phyloP scores from a whole-genome alignment of 2,888 invertebrate species.

The Morpho helenor region DNA sequence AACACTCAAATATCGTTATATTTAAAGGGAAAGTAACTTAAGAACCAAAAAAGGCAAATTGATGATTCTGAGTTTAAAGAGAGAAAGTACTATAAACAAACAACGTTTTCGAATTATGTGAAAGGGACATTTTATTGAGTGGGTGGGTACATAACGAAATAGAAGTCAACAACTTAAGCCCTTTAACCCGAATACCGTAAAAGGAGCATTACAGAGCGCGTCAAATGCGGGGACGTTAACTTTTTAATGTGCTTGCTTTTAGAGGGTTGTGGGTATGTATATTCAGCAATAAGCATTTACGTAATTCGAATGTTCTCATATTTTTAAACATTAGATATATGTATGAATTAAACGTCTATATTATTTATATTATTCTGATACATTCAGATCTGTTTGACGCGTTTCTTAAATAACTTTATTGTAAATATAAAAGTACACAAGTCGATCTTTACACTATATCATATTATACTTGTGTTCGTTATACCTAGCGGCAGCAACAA shows the following conservation, averaged over 20 bases:
- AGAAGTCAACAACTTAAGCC: slow-evolving; percentile 32
- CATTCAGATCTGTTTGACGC: too few species aligned
- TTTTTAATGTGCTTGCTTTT: slow-evolving; percentile 32
- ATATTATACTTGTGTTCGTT: too few species aligned
- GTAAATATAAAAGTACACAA: too few species aligned
- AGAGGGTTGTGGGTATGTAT: slow-evolving; percentile 18
- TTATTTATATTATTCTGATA: too few species aligned
- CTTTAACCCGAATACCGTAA: slow-evolving; percentile 38
- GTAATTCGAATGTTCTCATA: neutral
- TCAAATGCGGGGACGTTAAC: slow-evolving; percentile 33
- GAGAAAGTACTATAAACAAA: slow-evolving; percentile 1
- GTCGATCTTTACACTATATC: too few species aligned
- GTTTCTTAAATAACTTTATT: too few species aligned
- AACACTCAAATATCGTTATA: too few species aligned
- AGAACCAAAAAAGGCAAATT: too few species aligned
- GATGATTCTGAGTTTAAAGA: neutral
- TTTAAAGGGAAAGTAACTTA: too few species aligned
- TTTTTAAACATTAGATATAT: too few species aligned
- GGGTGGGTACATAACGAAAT: slow-evolving; percentile 31
- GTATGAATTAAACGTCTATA: too few species aligned
- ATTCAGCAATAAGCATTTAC: slow-evolving; percentile 16
- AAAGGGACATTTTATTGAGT: slow-evolving; percentile 6
- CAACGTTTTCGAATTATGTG: slow-evolving; percentile 1
- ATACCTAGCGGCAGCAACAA: too few species aligned
- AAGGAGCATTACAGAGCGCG: slow-evolving; percentile 32